Percentiles rank a stretch among this genome's conserved stretches.
These are phyloP conservation scores for Eristalis intricaria DNA, from an alignment of 2,888 invertebrate genomes.

Conservation along the genomic window DNA sequence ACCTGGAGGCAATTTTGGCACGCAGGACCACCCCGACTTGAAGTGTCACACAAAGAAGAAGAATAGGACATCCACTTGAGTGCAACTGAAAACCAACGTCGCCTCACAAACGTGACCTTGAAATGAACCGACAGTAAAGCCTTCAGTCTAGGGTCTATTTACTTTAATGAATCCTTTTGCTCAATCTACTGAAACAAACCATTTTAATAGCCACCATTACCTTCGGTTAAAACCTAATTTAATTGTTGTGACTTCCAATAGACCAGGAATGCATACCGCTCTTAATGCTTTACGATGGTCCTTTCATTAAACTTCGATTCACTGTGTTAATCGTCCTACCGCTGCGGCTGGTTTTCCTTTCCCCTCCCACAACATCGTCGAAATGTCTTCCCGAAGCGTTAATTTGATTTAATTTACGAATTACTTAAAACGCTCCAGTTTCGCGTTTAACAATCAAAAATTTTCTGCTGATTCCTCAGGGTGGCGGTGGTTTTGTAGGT, in stretches of 20 bases:
- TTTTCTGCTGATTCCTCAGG: constrained; percentile 42
- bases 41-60: too few relatives aligned
- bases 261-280: not conserved
- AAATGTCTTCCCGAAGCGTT: constrained; percentile 11
- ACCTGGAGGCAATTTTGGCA: too few relatives aligned
- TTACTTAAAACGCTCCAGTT: constrained; percentile 34
- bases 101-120: not conserved
- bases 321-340: not conserved
- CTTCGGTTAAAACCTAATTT: constrained; percentile 1
- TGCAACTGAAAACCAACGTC: not conserved
- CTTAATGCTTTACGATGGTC: not conserved
- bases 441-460: constrained; percentile 45
- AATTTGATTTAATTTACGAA: constrained; percentile 50
- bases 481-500: not conserved
- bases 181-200: not conserved
- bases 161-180: not conserved
- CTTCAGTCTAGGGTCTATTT: not conserved
- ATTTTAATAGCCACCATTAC: not conserved
- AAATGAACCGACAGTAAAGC: not conserved
- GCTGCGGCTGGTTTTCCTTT: not conserved
- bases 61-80: too few relatives aligned
- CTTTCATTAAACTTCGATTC: not conserved
- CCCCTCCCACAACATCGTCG: not conserved
- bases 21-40: too few relatives aligned
- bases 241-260: not conserved